phyloP scores from a whole-genome alignment of 2,113 vertebrate species.

The Megaptera novaeangliae region DNA sequence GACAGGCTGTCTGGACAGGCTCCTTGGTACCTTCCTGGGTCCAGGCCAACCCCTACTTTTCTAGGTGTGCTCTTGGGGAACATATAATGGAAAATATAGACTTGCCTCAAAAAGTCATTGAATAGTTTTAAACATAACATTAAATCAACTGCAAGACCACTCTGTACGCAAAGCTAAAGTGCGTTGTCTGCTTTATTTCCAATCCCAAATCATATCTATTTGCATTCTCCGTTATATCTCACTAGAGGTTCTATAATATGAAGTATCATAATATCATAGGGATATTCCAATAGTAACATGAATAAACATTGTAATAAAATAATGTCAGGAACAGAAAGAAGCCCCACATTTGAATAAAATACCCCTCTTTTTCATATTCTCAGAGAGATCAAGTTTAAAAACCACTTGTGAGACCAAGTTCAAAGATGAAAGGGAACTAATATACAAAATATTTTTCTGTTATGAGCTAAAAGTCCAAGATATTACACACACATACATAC shows the following conservation, averaged over 20 bases:
- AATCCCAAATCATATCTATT: not conserved
- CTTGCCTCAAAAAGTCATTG: not conserved
- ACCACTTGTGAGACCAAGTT: not conserved
- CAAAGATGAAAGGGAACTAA: not conserved
- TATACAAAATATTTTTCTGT: not conserved
- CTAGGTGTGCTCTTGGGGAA: not conserved
- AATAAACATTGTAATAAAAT: not conserved
- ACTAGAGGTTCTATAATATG: not conserved
- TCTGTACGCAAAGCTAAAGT: not conserved
- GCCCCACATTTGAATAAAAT: not conserved
- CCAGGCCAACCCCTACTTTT: not conserved
- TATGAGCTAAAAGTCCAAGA: not conserved
- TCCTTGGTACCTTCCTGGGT: not conserved
- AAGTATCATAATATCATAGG: not conserved
- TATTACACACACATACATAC: not conserved
- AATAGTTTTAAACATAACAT: not conserved
- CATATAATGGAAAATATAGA: not conserved
- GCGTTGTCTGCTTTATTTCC: not conserved
- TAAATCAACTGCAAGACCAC: not conserved
- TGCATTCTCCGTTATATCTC: not conserved
- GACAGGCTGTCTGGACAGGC: accelerated
- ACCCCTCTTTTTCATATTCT: not conserved
- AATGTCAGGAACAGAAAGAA: slow-evolving; percentile 1
- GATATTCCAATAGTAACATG: not conserved
- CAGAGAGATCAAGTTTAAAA: not conserved